Percentiles rank a stretch among this genome's conserved stretches.
Conservation (phyloP, 1,140 invertebrate genomes). For the Megathymus violae region DNA sequence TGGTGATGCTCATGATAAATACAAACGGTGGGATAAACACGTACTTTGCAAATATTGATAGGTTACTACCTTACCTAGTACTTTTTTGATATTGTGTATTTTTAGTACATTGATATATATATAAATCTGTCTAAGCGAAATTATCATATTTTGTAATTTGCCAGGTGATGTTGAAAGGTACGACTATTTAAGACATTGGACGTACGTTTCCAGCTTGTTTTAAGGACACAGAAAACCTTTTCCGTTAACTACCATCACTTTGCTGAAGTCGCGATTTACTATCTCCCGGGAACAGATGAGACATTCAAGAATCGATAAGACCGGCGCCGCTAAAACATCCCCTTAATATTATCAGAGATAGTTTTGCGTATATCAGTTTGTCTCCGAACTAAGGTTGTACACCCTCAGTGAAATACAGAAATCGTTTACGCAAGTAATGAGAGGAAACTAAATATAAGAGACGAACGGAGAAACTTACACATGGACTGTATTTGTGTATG, state of each 20-base stretch:
- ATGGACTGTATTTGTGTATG: not conserved
- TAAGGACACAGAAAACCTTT: not conserved
- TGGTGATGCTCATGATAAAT: too few relatives aligned
- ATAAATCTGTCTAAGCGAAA: too few relatives aligned
- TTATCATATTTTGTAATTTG: too few relatives aligned
- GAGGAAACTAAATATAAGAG: not conserved
- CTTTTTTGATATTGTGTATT: too few relatives aligned
- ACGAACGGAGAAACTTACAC: not conserved
- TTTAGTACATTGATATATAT: too few relatives aligned
- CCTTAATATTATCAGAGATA: not conserved
- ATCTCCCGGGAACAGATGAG: slow-evolving; percentile 14
- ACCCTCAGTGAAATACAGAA: not conserved
- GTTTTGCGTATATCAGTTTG: not conserved
- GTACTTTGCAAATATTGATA: too few relatives aligned
- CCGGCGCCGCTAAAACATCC: slow-evolving; percentile 16
- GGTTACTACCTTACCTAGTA: too few relatives aligned
- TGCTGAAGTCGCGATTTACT: slow-evolving; percentile 22
- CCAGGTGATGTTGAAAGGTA: too few relatives aligned
- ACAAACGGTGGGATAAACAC: too few relatives aligned
- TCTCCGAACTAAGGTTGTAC: not conserved
- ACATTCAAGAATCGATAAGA: slow-evolving; percentile 22
- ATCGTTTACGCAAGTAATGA: not conserved
- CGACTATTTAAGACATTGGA: too few relatives aligned
- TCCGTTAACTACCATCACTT: not conserved
- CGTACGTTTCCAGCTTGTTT: not conserved